phyloP scores from a whole-genome alignment of 2,888 invertebrate species.

The Mylabris sibirica region DNA sequence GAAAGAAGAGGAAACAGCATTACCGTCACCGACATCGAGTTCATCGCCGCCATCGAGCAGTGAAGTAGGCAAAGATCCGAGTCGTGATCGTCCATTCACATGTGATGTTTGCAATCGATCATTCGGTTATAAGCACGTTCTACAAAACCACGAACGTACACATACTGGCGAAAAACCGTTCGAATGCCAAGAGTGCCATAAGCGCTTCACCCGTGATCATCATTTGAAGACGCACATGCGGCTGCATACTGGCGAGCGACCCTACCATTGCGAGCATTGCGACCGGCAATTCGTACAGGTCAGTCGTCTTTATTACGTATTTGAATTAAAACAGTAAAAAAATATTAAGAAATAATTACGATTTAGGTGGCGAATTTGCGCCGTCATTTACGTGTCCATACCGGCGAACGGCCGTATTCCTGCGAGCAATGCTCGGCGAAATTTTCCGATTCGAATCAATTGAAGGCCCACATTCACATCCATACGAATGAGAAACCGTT shows the following conservation, averaged over 20 bases:
- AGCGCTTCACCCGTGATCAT: conserved; percentile 90
- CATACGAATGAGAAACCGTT: conserved; percentile 93
- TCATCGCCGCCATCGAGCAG: conserved; percentile 64
- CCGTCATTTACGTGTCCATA: conserved; percentile 88
- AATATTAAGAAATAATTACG: not conserved
- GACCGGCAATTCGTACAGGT: conserved; percentile 88
- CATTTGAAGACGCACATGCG: conserved; percentile 93
- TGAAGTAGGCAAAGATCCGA: conserved; percentile 51
- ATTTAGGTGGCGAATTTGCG: conserved; percentile 81
- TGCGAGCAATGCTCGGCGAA: conserved; percentile 86
- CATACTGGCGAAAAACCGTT: conserved; percentile 96
- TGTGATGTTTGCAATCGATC: conserved; percentile 88
- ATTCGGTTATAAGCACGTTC: conserved; percentile 93
- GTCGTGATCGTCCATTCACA: conserved; percentile 83
- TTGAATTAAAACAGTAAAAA: not conserved
- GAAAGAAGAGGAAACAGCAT: conserved; percentile 57
- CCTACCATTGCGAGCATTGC: conserved; percentile 91
- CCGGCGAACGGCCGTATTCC: conserved; percentile 88
- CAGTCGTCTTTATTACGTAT: not conserved
- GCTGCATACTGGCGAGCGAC: conserved; percentile 91
- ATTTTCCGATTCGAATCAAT: conserved; percentile 91
- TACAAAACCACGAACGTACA: conserved; percentile 93
- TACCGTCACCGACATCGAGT: conserved; percentile 66
- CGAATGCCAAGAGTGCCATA: conserved; percentile 90
- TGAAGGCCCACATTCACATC: conserved; percentile 87